Base-by-base conservation (phyloP, 2,797 vertebrate genomes). In the Nyctibius grandis region DNA sequence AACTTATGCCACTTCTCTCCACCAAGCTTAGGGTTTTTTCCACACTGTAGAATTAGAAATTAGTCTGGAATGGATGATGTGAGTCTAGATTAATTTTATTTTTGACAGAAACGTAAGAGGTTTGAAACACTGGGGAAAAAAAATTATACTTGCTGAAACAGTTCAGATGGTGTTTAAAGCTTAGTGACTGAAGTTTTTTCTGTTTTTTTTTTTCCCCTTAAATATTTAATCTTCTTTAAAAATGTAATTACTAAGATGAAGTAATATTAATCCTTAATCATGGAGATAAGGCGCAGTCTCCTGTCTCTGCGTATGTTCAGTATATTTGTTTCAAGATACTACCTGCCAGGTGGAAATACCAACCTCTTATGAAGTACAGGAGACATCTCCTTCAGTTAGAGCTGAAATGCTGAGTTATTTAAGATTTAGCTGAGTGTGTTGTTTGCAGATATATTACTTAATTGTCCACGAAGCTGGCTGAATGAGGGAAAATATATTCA, bases 71-170 rank as follows among this genome's bases (percentile, higher is more conserved):
- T 72, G 26, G 20, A 9, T 3, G 0, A 60, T 64, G 5, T 60
- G 40, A 34, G 36, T 50, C 28, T 68, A 60, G 48, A 33, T 64
- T 83, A 86, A 80, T 28, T 77, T 70, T 67, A 45, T 60, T 85
- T 91, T 74, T 76, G 23, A 29, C 31, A 78, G 65, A 86, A 89
- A 48, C 1, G 2, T 79, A 56, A 72, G 45, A 19, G 7, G 4
- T 72, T 91, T 73, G 74, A 78, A 94, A 53, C 29, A 57, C 8
- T 25, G 18, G 19, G 40, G 17, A 4, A 26, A 75, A 75, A 72
- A n/a, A n/a, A 23, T 6, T 51, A 38, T 4, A 26, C 26, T 57
- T 0, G 0, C 28, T 51, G n/a, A 64, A 60, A 33, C 28, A 56
- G 8, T 72, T 89, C 33, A 57, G 23, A 20, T 45, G 7, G 11